Conservation (phyloP, 2,797 vertebrate genomes). For the Paedocypris micromegethes region DNA sequence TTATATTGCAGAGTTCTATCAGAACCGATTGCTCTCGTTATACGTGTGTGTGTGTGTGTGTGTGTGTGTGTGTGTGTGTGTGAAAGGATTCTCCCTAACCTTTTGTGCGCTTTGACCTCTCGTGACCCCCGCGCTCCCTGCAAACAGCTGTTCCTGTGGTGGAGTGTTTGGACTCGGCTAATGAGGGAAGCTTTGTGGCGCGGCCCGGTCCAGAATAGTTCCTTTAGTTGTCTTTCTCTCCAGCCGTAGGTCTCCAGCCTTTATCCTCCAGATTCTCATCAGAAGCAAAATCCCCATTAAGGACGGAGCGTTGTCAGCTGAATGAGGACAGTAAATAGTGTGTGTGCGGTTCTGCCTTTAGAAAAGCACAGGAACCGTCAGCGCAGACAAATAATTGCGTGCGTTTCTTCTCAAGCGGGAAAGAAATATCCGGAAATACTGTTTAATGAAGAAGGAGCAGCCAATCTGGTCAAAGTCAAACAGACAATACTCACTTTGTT, state of each 20-base stretch:
- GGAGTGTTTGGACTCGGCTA: constrained; percentile 50
- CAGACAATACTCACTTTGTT: too few species aligned
- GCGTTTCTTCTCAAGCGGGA: constrained; percentile 25
- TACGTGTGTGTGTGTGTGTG: not conserved
- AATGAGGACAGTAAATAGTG: constrained; percentile 45
- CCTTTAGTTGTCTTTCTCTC: constrained; percentile 41
- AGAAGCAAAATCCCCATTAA: constrained; percentile 41
- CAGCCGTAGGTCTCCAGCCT: constrained; percentile 34
- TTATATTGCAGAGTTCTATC: constrained; percentile 4
- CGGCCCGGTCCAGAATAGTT: constrained; percentile 47
- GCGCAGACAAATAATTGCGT: too few species aligned
- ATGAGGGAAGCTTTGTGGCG: constrained; percentile 53
- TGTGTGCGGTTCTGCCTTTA: constrained; percentile 33
- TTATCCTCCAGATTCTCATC: constrained; percentile 42
- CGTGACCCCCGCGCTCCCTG: constrained; percentile 41
- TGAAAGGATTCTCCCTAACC: constrained; percentile 34
- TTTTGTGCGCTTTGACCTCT: constrained; percentile 47
- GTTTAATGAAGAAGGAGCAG: too few species aligned
- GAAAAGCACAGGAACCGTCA: constrained; percentile 19
- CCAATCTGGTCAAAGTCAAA: too few species aligned
- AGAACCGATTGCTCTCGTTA: constrained; percentile 8
- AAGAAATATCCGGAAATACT: constrained; percentile 13
- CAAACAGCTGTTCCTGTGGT: constrained; percentile 51
- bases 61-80: not conserved
- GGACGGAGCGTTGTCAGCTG: constrained; percentile 33